Conservation (phyloP, 2,888 invertebrate species). For the Chrysolina oricalcia region DNA sequence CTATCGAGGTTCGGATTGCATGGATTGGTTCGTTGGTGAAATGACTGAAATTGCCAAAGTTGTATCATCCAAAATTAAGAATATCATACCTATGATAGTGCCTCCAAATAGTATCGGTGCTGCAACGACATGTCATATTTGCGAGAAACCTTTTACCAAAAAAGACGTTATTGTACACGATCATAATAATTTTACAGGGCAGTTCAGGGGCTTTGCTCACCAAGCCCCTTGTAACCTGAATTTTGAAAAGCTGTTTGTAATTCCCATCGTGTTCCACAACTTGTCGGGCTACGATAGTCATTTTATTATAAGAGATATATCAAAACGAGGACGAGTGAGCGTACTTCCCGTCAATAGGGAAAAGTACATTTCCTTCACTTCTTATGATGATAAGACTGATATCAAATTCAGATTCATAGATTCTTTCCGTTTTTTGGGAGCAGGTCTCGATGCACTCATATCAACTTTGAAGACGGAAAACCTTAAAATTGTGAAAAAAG, state of each 20-base stretch:
- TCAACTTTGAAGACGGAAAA: constrained; percentile 27
- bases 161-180: too few relatives aligned
- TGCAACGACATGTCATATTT: too few relatives aligned
- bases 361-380: constrained; percentile 52
- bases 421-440: too few relatives aligned
- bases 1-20: constrained; percentile 32
- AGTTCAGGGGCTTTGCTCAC: constrained; percentile 58
- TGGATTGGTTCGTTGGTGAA: constrained; percentile 24
- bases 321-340: constrained; percentile 48
- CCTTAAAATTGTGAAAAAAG: constrained; percentile 29
- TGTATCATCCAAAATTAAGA: constrained; percentile 2
- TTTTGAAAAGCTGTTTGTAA: constrained; percentile 55
- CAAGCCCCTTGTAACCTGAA: constrained; percentile 62
- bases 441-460: too few relatives aligned
- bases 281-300: constrained; percentile 60
- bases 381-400: neutral
- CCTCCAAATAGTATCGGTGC: too few relatives aligned
- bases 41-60: constrained; percentile 13
- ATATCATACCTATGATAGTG: constrained; percentile 3
- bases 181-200: constrained; percentile 61
- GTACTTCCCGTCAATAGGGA: constrained; percentile 63
- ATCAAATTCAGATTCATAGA: constrained; percentile 32
- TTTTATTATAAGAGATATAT: constrained; percentile 59
- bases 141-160: too few relatives aligned
- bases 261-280: constrained; percentile 64